Conservation (phyloP, 2,888 invertebrate genomes). For the Myopa tessellatipennis region DNA sequence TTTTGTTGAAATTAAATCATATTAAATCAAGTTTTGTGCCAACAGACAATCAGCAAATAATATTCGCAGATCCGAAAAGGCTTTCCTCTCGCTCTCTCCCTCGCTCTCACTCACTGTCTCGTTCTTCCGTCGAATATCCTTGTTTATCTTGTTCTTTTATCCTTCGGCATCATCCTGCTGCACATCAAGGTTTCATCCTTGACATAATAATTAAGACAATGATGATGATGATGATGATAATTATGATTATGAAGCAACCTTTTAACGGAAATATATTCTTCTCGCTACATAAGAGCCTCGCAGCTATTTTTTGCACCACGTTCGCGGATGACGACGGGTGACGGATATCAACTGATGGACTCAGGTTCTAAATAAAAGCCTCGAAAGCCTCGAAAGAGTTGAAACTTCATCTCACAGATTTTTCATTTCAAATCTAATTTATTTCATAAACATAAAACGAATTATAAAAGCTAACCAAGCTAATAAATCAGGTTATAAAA, state of each 20-base stretch:
- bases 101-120: neutral
- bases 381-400: too few relatives aligned
- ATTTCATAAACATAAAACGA: too few relatives aligned
- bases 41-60: conserved; percentile 39
- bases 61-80: conserved; percentile 9
- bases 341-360: too few relatives aligned
- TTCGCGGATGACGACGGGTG: too few relatives aligned
- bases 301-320: too few relatives aligned
- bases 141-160: conserved; percentile 24
- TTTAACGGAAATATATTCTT: neutral
- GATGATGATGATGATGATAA: too few relatives aligned
- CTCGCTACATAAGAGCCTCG: too few relatives aligned
- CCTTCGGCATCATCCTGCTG: neutral
- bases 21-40: conserved; percentile 34
- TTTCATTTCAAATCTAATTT: too few relatives aligned
- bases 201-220: neutral
- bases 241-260: conserved; percentile 7
- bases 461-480: too few relatives aligned
- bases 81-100: neutral
- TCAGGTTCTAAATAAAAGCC: too few relatives aligned
- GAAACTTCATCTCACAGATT: too few relatives aligned
- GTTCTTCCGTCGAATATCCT: neutral
- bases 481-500: too few relatives aligned
- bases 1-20: conserved; percentile 35
- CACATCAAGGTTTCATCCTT: neutral